Evolutionary conservation across 2,797 vertebrate species (phyloP), one percentile per base, ranked within the genome.

Genomic region (Champsocephalus esox): DNA sequence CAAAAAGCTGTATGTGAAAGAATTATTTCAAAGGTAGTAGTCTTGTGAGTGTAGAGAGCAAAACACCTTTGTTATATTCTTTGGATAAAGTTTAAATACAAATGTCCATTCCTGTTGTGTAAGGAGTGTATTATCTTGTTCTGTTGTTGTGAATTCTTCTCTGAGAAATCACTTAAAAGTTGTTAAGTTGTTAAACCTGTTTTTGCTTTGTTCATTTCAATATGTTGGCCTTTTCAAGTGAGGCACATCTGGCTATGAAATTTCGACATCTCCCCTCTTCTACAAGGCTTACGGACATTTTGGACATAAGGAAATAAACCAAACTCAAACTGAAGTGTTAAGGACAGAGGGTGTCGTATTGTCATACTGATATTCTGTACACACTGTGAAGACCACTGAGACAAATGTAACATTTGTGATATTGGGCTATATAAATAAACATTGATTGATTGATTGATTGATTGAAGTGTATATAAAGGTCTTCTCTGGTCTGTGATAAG

Each of bases 151-250:
- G 5, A 66, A 28, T 43, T 32, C 7, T 45, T 48, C 5, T 32
- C 44, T 46, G 51, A 13, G 14, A 32, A 16, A 54, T 54, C 16
- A n/a, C 3, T 54, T 2, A 46, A 2, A 44, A 21, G 28, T 28
- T 28, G 28, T 28, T 28, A 28, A 28, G 28, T 28, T 28, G 19
- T 44, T 10, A 32, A 9, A 63, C 4, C 34, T 6, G 17, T 16
- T 38, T 45, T 44, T 28, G 6, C 14, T 32, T 46, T n/a, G 51
- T 38, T 32, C 7, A 32, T 56, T 46, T 66, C n/a, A 66, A 41
- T 24, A 43, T 50, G 16, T 43, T n/a, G 34, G 19, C 14, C 46
- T 70, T 60, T 52, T 70, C 19, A 70, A 32, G 16, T 16, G 13
- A 41, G n/a, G 6, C 28, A 70, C 4, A 50, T 43, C 62, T 51